These are phyloP conservation scores for Zaprionus gabonicus DNA, from an alignment of 1,140 invertebrate genomes.

Conservation along the genomic window DNA sequence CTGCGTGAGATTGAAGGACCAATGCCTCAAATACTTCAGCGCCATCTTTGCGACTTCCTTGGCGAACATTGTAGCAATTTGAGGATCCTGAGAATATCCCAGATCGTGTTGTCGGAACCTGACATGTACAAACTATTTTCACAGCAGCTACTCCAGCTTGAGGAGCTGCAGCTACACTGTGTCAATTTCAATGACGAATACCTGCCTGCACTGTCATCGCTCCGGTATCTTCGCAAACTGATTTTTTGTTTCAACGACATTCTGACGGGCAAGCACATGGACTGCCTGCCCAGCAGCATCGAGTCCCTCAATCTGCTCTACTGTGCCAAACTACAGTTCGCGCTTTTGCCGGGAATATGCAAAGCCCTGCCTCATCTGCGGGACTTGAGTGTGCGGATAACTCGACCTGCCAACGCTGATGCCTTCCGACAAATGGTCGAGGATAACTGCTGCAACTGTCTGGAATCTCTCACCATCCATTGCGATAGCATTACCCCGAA, in stretches of 20 bases:
- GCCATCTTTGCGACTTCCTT: not conserved
- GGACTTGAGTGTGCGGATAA: not conserved
- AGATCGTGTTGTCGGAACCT: not conserved
- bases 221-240: not conserved
- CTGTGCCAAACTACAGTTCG: not conserved
- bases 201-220: not conserved
- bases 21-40: not conserved
- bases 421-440: not conserved
- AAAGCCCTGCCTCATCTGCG: not conserved
- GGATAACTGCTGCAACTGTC: not conserved
- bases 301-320: not conserved
- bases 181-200: not conserved
- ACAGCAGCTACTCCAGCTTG: not conserved
- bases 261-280: slow-evolving; percentile 1
- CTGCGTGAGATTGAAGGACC: not conserved
- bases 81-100: not conserved
- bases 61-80: not conserved
- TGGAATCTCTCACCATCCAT: not conserved
- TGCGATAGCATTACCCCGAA: no score
- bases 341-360: not conserved
- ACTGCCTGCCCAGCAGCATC: not conserved
- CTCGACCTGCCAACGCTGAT: not conserved
- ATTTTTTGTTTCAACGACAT: not conserved
- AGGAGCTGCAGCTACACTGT: not conserved
- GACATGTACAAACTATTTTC: not conserved